Conservation (phyloP, 35 echinoderm and acorn worm species). For the Apostichopus californicus region DNA sequence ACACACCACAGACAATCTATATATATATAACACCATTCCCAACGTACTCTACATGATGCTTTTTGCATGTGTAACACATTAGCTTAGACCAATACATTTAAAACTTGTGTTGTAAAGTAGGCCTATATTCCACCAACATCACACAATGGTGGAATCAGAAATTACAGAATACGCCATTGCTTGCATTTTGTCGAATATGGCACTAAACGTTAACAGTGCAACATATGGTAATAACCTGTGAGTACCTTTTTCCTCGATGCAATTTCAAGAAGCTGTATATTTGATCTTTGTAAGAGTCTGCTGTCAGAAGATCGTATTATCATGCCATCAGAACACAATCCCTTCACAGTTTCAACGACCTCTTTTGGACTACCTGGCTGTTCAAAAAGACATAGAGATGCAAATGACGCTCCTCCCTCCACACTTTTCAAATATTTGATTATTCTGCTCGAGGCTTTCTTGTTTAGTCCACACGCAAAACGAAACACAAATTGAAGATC, state of each 20-base stretch:
- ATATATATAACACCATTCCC: no score
- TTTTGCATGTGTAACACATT: no score
- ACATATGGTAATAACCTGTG: not conserved
- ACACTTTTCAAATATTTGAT: not conserved
- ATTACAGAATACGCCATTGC: not conserved
- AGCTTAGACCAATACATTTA: no score
- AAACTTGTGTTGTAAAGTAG: not conserved
- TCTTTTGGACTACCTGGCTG: not conserved
- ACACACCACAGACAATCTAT: no score
- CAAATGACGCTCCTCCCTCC: not conserved
- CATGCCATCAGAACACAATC: not conserved
- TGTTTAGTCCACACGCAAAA: not conserved
- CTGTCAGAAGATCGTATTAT: not conserved
- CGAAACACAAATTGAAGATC: constrained; percentile 7
- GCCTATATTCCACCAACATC: no score
- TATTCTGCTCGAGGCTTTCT: not conserved
- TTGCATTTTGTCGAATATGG: no score
- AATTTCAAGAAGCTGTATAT: not conserved
- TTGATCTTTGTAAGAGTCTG: constrained; percentile 1
- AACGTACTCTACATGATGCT: no score
- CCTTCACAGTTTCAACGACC: not conserved
- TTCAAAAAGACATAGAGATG: not conserved
- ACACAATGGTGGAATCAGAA: no score
- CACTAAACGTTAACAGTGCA: no score
- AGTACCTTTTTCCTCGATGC: not conserved